Conservation (phyloP, 2,113 vertebrate genomes). For the Neofelis nebulosa region DNA sequence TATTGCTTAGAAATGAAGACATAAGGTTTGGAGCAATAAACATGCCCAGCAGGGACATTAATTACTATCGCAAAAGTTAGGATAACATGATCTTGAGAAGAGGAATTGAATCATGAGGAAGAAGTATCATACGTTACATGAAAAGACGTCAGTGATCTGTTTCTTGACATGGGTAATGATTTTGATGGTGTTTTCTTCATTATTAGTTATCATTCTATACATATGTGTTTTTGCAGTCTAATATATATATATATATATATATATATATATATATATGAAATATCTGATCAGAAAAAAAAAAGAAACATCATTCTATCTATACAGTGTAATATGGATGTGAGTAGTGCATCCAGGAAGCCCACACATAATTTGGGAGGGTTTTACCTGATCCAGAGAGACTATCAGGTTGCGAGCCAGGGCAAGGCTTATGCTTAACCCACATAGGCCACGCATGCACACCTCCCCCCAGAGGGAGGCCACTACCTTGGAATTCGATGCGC, state of each 20-base stretch:
- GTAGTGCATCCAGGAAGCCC: background rate
- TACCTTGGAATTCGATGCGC: background rate
- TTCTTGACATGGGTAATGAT: background rate
- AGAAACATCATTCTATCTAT: background rate
- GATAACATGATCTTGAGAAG: background rate
- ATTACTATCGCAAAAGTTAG: background rate
- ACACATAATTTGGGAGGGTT: background rate
- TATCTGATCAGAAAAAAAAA: background rate
- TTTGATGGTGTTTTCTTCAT: background rate
- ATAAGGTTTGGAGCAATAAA: background rate
- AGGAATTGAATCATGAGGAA: background rate
- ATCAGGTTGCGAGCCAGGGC: background rate
- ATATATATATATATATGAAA: background rate
- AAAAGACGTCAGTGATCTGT: background rate
- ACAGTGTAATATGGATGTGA: background rate
- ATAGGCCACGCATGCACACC: rapidly evolving
- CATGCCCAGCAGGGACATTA: background rate
- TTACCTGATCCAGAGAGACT: background rate
- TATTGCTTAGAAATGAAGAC: background rate
- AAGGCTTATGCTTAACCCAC: background rate
- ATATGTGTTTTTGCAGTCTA: background rate
- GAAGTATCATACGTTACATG: background rate
- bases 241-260: background rate
- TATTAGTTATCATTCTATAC: background rate
- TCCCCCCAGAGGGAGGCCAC: background rate